Evolutionary conservation across 2,888 invertebrate genomes (phyloP).

Genomic region (Erebia palarica): DNA sequence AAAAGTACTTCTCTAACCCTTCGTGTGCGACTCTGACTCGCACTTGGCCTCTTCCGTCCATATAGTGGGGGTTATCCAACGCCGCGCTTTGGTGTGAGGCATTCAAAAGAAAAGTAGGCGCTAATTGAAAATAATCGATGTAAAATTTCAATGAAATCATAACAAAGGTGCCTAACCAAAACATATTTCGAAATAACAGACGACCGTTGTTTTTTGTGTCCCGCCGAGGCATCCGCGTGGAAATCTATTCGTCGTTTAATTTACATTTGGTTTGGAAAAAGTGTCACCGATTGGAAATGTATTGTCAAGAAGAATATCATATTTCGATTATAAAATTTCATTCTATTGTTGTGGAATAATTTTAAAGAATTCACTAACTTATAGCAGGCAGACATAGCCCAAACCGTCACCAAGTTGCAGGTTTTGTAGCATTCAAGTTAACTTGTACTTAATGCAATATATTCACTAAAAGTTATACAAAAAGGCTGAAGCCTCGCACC

Average conservation of each 20-base stretch:
- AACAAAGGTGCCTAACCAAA: constrained; percentile 38
- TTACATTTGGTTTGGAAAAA: constrained; percentile 67
- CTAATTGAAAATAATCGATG: not conserved
- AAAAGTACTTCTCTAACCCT: no score
- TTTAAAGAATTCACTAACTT: not conserved
- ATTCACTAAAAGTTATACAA: no score
- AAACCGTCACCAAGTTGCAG: no score
- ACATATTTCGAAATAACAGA: constrained; percentile 62
- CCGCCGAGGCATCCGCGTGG: constrained; percentile 64
- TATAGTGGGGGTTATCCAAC: no score
- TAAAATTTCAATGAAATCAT: constrained; percentile 15
- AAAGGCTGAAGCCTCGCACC: no score
- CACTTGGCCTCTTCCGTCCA: no score
- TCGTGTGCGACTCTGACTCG: no score
- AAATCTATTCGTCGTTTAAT: constrained; percentile 78
- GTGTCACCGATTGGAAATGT: constrained; percentile 29
- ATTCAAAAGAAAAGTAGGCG: no score
- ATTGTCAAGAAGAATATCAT: constrained; percentile 27
- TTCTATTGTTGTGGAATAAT: not conserved
- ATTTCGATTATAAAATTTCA: constrained; percentile 21
- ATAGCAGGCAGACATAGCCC: no score
- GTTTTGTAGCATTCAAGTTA: no score
- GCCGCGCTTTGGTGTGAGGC: no score
- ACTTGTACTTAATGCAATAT: no score
- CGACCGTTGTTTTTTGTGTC: constrained; percentile 56